phyloP scores from a whole-genome alignment of 2,797 vertebrate species.

The Streptopelia turtur region DNA sequence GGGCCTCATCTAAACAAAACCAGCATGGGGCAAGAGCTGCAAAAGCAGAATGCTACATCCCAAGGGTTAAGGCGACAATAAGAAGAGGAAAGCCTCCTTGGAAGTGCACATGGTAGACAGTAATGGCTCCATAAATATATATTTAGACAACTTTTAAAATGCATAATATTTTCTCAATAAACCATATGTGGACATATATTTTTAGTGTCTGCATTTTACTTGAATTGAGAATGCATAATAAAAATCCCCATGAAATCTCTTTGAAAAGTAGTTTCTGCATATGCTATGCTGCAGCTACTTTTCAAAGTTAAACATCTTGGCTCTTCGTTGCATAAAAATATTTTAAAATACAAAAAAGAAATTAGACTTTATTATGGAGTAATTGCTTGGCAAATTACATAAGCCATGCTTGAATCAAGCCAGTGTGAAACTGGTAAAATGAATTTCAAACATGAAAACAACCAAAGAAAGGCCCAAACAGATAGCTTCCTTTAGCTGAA shows the following conservation, averaged over 20 bases:
- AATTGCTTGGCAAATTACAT: conserved; percentile 73
- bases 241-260: conserved; percentile 56
- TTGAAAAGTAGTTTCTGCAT: conserved; percentile 67
- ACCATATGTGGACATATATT: conserved; percentile 71
- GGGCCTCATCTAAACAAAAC: not conserved
- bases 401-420: conserved; percentile 64
- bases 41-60: not conserved
- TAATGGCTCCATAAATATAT: conserved; percentile 63
- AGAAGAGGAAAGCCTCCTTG: not conserved
- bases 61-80: not conserved
- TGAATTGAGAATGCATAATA: conserved; percentile 60
- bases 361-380: conserved; percentile 69
- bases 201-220: conserved; percentile 68
- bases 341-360: conserved; percentile 69
- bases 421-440: conserved; percentile 61
- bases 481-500: conserved; percentile 3
- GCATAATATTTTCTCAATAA: conserved; percentile 75
- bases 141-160: conserved; percentile 73
- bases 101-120: conserved; percentile 32
- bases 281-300: conserved; percentile 20
- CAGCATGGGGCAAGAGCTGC: not conserved
- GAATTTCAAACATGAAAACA: conserved; percentile 55
- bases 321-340: conserved; percentile 54
- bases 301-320: conserved; percentile 64
- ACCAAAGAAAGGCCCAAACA: conserved; percentile 24